A percentile compares a stretch with the other conserved stretches of the same genome.
Evolutionary conservation across 2,797 vertebrate species (phyloP).

Genomic region (Sorex maritimensis): DNA sequence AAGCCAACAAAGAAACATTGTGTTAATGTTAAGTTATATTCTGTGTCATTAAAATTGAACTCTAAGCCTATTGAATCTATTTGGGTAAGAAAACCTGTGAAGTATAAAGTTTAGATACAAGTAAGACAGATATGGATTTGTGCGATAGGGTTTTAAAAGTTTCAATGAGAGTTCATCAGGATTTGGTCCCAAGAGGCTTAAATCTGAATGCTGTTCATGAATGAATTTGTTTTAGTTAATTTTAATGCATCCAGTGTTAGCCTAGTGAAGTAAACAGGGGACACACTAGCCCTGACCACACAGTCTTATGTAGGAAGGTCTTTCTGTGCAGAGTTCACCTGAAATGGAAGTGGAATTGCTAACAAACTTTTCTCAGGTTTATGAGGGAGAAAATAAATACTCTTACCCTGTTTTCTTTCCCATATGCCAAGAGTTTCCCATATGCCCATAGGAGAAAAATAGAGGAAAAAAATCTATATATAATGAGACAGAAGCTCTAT

Average conservation of each 20-base stretch:
- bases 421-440: not conserved
- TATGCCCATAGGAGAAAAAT: not conserved
- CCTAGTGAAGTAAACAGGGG: not conserved
- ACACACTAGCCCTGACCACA: not conserved
- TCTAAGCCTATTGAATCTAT: not conserved
- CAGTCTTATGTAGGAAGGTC: not conserved
- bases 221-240: not conserved
- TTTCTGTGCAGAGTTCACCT: not conserved
- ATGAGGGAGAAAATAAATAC: not conserved
- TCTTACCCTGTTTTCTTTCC: not conserved
- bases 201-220: not conserved
- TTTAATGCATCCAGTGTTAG: not conserved
- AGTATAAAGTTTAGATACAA: not conserved
- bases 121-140: not conserved
- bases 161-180: not conserved
- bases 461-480: not conserved
- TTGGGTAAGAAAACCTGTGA: not conserved
- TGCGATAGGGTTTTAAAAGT: not conserved
- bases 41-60: conserved; percentile 20
- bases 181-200: not conserved
- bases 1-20: not conserved
- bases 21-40: conserved; percentile 19
- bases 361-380: not conserved
- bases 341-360: not conserved
- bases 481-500: not conserved